A percentile compares a stretch with the other conserved stretches of the same genome.
Conservation (phyloP, 2,113 vertebrate genomes). For the Sitta europaea region DNA sequence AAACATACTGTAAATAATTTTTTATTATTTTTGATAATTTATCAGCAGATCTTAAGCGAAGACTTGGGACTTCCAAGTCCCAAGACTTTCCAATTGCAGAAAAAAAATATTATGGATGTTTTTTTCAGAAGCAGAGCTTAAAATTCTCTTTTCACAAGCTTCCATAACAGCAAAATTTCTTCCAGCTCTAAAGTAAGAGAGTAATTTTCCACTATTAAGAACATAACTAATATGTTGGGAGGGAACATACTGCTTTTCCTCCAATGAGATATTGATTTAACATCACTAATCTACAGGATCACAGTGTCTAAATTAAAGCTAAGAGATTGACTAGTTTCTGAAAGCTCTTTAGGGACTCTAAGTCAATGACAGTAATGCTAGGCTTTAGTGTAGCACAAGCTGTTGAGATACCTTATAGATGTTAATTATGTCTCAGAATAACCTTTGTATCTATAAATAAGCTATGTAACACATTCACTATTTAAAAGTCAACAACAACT, state of each 20-base stretch:
- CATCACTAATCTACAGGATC: not conserved
- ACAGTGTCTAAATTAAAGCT: not conserved
- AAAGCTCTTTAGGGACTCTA: not conserved
- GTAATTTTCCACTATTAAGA: not conserved
- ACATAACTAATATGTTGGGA: not conserved
- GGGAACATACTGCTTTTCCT: not conserved
- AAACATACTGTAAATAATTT: not conserved
- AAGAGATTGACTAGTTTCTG: not conserved
- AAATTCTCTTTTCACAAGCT: not conserved
- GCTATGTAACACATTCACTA: not conserved
- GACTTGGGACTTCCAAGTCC: not conserved
- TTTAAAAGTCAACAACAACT: not conserved
- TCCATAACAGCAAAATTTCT: not conserved
- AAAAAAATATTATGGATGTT: not conserved
- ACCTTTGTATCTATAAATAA: not conserved
- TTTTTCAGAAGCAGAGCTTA: not conserved
- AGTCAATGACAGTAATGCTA: not conserved
- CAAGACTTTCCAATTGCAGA: not conserved
- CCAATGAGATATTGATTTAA: constrained; percentile 17
- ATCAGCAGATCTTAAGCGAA: not conserved
- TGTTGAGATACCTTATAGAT: not conserved
- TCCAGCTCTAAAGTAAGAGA: not conserved
- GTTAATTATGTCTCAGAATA: not conserved
- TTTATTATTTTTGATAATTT: not conserved
- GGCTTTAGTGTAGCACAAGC: not conserved